Base-by-base conservation (phyloP, 2,113 vertebrate species). In the Potamarius usumacintae region DNA sequence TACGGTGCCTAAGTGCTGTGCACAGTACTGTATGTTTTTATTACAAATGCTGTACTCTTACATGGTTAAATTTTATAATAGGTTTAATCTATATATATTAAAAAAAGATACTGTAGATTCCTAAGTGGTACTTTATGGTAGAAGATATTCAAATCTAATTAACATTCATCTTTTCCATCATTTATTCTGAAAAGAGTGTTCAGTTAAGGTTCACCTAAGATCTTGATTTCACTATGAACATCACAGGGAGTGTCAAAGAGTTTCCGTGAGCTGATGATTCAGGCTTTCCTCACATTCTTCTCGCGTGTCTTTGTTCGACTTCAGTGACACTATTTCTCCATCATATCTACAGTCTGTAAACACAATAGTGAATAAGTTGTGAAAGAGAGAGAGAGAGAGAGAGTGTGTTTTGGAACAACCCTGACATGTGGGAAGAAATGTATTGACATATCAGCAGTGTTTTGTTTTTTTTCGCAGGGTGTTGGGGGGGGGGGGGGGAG, bases 321-420 rank as follows among this genome's bases (percentile, higher is more conserved):
- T 77, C 34, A 52, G 58, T 90, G 85, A 90, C 85, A 22, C 42
- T n/a, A 69, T 84, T 87, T 90, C 82, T 87, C 89, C 86, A 48
- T 20, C 71, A 10, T 48, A 25, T 67, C 57, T 82, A 42, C 6
- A 62, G 25, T 27, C 79, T 53, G 30, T 60, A 58, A 85, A 67
- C 81, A 74, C 57, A 85, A 30, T 20, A 57, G 17, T 87, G 69
- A 77, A 63, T 22, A 86, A 74, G 3, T 25, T 17, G 53, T 22
- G 18, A 83, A 17, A 67, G 63, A 58, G 25, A n/a, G 22, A 42
- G 62, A 14, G 6, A 74, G 48, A 77, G 5, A 77, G n/a, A n/a
- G n/a, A n/a, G n/a, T n/a, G 2, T 88, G 74, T 88, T 85, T 80
- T 72, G 53, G 62, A 84, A 85, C 48, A 77, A 79, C 27, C 34